Base-by-base conservation (phyloP, 2,888 invertebrate species). In the Euplexia lucipara region DNA sequence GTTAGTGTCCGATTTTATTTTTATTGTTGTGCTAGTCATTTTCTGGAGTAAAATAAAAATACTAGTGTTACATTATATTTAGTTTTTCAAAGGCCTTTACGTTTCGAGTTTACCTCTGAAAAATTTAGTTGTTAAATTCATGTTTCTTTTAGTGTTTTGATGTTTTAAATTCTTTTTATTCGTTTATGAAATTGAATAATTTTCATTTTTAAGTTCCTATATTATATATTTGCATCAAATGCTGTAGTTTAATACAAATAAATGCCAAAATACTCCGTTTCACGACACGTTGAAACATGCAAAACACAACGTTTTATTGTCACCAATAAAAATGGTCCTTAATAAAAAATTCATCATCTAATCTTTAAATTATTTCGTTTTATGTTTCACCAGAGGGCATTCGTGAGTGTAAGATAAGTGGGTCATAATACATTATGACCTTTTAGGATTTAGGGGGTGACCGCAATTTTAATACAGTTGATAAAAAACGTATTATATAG, bases 291-390 rank as follows among this genome's bases (percentile, higher is more conserved):
- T 26, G 39, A 62, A 52, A 44, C 60, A 71, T 53, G 41, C 37
- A 39, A 70, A 78, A 54, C 22, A 37, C 42, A 57, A 45, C 64
- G 16, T 68, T 53, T 78, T 72, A 78, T 62, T 56, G 56, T 39
- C 30, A 37, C 45, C 61, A 60, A 73, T 79, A 79, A 80, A 79
- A 78, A 80, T 73, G 70, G 73, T 34, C 73, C 41, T 32, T 48
- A 69, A 76, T 79, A 79, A 79, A 77, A 77, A 76, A 70, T 48
- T 73, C 64, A 47, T 60, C 68, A 63, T 79, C 52, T 80, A 69
- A 81, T 80, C 82, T 70, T 74, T 59, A 69, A 79, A 74, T 79
- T 81, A 79, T 74, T 70, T 63, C 66, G 58, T 60, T 79, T 78
- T 70, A 71, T 72, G 66, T 75, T 68, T 70, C 65, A 64, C 54